These are phyloP conservation scores for Beaufortia kweichowensis DNA, from an alignment of 2,113 vertebrate species.

Conservation along the genomic window DNA sequence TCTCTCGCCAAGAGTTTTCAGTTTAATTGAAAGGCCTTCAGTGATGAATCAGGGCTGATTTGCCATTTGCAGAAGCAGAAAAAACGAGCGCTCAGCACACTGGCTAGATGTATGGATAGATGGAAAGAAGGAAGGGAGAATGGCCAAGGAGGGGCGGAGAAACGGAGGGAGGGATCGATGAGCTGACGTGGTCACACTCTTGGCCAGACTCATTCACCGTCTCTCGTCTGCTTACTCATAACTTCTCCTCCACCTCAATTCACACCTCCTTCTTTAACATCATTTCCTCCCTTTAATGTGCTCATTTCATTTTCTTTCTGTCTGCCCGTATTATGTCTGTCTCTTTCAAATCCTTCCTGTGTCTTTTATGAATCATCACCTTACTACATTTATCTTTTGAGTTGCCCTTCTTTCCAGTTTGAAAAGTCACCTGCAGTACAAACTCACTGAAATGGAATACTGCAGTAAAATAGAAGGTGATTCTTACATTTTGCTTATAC, in stretches of 20 bases:
- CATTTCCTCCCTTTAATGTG: constrained; percentile 23
- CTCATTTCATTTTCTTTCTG: constrained; percentile 14
- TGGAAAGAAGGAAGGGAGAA: constrained; percentile 15
- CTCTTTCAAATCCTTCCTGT: background rate
- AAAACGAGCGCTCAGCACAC: constrained; percentile 47
- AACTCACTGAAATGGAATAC: no score
- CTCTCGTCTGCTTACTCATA: constrained; percentile 28
- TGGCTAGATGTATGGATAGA: constrained; percentile 37
- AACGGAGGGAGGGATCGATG: constrained; percentile 43
- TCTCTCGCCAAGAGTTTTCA: constrained; percentile 44
- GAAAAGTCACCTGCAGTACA: no score
- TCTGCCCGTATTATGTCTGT: background rate
- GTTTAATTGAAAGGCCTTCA: constrained; percentile 59
- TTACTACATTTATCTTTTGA: background rate
- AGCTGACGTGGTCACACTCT: constrained; percentile 40
- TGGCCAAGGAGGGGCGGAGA: constrained; percentile 31
- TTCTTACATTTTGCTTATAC: no score
- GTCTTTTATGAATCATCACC: background rate
- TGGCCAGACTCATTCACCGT: constrained; percentile 7
- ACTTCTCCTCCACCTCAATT: background rate
- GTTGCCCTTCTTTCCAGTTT: no score
- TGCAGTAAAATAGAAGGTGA: no score
- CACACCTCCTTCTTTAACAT: constrained; percentile 8
- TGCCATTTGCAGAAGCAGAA: constrained; percentile 48
- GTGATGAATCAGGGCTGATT: constrained; percentile 58